Percentiles rank a stretch among this genome's conserved stretches.
phyloP scores from a whole-genome alignment of 2,113 vertebrate species.

The Neodon shergylaensis region DNA sequence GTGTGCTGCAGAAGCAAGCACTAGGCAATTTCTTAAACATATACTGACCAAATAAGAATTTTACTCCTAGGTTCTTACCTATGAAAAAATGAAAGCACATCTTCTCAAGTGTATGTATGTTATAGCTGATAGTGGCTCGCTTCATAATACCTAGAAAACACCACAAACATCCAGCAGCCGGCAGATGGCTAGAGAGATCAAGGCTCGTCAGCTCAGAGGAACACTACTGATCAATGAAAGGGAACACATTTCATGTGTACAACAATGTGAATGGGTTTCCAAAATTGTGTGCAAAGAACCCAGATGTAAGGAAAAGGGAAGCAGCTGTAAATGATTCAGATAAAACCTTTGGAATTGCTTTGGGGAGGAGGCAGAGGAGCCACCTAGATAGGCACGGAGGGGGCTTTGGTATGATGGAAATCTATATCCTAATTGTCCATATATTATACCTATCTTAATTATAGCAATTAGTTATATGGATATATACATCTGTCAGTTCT shows the following conservation, averaged over 20 bases:
- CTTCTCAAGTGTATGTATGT: background rate
- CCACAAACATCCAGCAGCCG: background rate
- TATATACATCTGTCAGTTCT: too few species aligned
- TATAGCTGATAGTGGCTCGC: background rate
- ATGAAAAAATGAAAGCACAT: background rate
- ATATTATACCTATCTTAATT: too few species aligned
- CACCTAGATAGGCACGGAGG: too few species aligned
- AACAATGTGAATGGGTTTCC: background rate
- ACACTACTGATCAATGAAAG: background rate
- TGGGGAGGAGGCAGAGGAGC: too few species aligned
- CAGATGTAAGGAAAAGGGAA: background rate
- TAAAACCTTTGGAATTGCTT: background rate
- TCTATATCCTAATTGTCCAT: too few species aligned
- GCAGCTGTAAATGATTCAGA: background rate
- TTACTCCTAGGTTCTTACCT: background rate
- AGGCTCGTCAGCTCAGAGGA: background rate
- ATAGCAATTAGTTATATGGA: too few species aligned
- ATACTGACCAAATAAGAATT: background rate
- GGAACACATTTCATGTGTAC: background rate
- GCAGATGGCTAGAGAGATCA: background rate
- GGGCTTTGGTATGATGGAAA: too few species aligned
- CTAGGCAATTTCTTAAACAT: background rate
- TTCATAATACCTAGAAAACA: background rate
- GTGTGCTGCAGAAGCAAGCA: background rate
- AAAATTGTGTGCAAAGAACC: background rate